Evolutionary conservation across 1,140 invertebrate species (phyloP), one percentile per base, ranked within the genome.

Genomic region (Cephus cinctus): DNA sequence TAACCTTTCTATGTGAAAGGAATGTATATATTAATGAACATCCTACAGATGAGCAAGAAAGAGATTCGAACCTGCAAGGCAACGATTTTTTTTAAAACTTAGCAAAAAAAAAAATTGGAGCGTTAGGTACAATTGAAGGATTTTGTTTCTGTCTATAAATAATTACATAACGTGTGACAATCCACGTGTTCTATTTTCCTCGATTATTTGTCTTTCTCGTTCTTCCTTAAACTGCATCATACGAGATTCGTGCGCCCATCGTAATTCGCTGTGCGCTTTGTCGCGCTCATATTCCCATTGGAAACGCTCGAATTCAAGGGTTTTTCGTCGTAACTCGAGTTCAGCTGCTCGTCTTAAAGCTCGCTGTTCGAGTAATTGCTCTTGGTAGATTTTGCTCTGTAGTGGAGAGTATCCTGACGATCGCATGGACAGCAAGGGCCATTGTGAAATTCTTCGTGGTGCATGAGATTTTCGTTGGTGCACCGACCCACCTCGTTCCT

Each of bases 191-290:
- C 35, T 38, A 4, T 43, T 36, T 43, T 62, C 54, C 39, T 65
- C 54, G 9, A 63, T 60, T 21, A 57, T 53, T 15, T 66, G 50
- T 21, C 46, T 52, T 50, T 66, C 64, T 23, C 45, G 55, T 46
- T 71, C 61, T 43, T 72, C 67, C 39, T 59, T 62, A 5, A 69
- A 15, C 48, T 73, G 56, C 61, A 75, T 72, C 55, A 71, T 65
- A 11, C 61, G 50, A 32, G 43, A 56, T 43, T 72, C 65, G 25
- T 71, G 60, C 19, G 58, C 58, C 54, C 64, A 69, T 16, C 56
- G 55, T 32, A 65, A 9, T 46, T 72, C 65, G 48, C 46, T 65
- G 6, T 67, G 59, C 2, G 53, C 45, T 51, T 66, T 71, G 16
- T 74, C 67, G 35, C 50, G 60, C 21, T 71, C 54, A 43, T 56